These are phyloP conservation scores for Eupithecia pulchellata DNA, from an alignment of 2,888 invertebrate genomes.

Conservation along the genomic window DNA sequence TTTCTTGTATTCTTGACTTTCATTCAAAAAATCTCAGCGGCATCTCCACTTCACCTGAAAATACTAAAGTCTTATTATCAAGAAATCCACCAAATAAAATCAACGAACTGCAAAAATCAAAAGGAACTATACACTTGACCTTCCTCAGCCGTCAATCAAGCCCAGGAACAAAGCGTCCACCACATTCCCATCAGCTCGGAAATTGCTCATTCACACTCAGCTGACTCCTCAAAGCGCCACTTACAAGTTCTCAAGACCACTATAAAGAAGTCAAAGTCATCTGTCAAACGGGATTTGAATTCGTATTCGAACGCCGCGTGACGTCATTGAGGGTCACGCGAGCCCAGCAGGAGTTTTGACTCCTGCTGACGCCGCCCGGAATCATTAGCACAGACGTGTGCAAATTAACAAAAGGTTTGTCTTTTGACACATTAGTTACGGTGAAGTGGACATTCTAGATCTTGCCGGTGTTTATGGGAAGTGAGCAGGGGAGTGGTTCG, in stretches of 20 bases:
- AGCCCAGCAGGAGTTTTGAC: slow-evolving; percentile 54
- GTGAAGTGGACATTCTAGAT: slow-evolving; percentile 75
- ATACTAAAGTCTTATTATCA: slow-evolving; percentile 14
- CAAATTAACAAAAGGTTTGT: slow-evolving; percentile 61
- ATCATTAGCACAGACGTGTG: slow-evolving; percentile 56
- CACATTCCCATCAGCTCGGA: slow-evolving; percentile 70
- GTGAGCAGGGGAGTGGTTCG: slow-evolving; percentile 64
- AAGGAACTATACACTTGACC: slow-evolving; percentile 43
- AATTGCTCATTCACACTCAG: slow-evolving; percentile 81
- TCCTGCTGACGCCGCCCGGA: slow-evolving; percentile 46
- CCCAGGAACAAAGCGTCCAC: slow-evolving; percentile 43
- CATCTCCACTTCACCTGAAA: slow-evolving; percentile 15
- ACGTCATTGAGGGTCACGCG: slow-evolving; percentile 66
- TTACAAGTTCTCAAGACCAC: slow-evolving; percentile 64
- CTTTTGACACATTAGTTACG: slow-evolving; percentile 71
- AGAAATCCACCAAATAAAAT: slow-evolving; percentile 19
- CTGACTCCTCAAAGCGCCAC: slow-evolving; percentile 62
- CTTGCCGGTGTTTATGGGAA: slow-evolving; percentile 72
- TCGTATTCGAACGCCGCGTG: slow-evolving; percentile 66
- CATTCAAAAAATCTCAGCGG: not conserved
- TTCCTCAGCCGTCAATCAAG: slow-evolving; percentile 54
- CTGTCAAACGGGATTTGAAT: slow-evolving; percentile 72
- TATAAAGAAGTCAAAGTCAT: slow-evolving; percentile 66
- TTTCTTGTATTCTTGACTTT: not conserved
- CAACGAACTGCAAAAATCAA: slow-evolving; percentile 32